phyloP scores from a whole-genome alignment of 92 coral and sea anemone genomes.

The Bergia sp. region DNA sequence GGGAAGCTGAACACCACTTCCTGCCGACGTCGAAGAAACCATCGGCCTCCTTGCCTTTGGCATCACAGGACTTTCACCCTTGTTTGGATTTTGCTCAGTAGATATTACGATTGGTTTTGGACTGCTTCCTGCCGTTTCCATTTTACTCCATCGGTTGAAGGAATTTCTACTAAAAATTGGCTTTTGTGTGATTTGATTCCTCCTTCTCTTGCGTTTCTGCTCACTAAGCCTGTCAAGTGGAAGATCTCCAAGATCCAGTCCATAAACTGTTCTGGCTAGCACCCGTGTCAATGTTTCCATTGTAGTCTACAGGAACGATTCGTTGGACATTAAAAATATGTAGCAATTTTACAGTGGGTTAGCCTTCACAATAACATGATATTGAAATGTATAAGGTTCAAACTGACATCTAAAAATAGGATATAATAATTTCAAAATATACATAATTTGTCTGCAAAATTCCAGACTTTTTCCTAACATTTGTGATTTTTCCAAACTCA shows the following conservation, averaged over 20 bases:
- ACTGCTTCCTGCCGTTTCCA: conserved; percentile 51
- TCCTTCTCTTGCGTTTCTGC: conserved; percentile 86
- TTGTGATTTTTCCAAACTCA: too few relatives aligned
- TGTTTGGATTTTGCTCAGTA: conserved; percentile 51
- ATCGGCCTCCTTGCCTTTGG: conserved; percentile 70
- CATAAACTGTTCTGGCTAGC: conserved; percentile 89
- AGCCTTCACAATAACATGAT: not conserved
- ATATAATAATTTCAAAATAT: too few relatives aligned
- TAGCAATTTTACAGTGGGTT: not conserved
- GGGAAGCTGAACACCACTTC: conserved; percentile 40
- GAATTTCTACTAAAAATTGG: conserved; percentile 63
- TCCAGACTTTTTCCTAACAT: too few relatives aligned
- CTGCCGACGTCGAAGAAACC: conserved; percentile 45
- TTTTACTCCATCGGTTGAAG: conserved; percentile 77
- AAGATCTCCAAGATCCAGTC: conserved; percentile 83
- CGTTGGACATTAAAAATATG: not conserved
- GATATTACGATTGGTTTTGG: conserved; percentile 58
- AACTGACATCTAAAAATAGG: too few relatives aligned
- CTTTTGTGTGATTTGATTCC: conserved; percentile 51
- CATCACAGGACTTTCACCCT: conserved; percentile 54
- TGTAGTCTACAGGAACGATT: conserved; percentile 65
- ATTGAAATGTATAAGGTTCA: too few relatives aligned
- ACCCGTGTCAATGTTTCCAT: conserved; percentile 89
- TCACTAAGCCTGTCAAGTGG: conserved; percentile 93
- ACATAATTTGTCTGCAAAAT: too few relatives aligned